Evolutionary conservation across 2,888 invertebrate genomes (phyloP).

Genomic region (Hirtodrosophila alboralis): DNA sequence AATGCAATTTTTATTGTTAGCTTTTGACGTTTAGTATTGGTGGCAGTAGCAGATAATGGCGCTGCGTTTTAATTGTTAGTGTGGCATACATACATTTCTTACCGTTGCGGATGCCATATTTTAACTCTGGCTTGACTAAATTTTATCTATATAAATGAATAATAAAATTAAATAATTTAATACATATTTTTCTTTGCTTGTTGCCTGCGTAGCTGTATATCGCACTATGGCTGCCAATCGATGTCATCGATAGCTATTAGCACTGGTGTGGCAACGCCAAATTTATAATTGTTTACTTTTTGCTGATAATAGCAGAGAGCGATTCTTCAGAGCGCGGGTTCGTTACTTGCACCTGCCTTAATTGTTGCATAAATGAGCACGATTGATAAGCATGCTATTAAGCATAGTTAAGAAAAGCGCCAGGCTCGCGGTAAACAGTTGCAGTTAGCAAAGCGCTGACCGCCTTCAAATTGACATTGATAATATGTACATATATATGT

Average conservation of each 20-base stretch:
- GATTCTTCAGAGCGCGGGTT: conserved; percentile 7
- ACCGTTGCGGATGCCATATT: conserved; percentile 84
- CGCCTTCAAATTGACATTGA: conserved; percentile 27
- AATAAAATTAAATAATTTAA: conserved; percentile 35
- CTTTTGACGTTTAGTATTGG: conserved; percentile 19
- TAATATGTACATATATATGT: conserved; percentile 18
- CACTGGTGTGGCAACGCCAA: conserved; percentile 44
- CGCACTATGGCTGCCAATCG: conserved; percentile 39
- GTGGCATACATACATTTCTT: conserved; percentile 84
- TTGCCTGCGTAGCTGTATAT: conserved; percentile 61
- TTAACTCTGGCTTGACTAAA: conserved; percentile 38
- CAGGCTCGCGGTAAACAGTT: conserved; percentile 2
- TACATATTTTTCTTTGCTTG: conserved; percentile 56
- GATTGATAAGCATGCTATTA: conserved; percentile 35
- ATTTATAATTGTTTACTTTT: conserved; percentile 56
- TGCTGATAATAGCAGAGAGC: conserved; percentile 45
- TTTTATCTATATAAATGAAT: conserved; percentile 27
- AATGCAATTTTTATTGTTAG: conserved; percentile 12
- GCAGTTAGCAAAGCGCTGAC: conserved; percentile 11
- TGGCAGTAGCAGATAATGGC: conserved; percentile 37
- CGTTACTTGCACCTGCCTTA: neutral
- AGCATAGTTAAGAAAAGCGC: neutral
- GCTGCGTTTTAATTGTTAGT: conserved; percentile 53
- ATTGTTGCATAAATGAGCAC: conserved; percentile 24
- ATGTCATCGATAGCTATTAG: conserved; percentile 23